Percentiles rank a stretch among this genome's conserved stretches.
Evolutionary conservation across 2,113 vertebrate genomes (phyloP).

Genomic region (Castor canadensis): DNA sequence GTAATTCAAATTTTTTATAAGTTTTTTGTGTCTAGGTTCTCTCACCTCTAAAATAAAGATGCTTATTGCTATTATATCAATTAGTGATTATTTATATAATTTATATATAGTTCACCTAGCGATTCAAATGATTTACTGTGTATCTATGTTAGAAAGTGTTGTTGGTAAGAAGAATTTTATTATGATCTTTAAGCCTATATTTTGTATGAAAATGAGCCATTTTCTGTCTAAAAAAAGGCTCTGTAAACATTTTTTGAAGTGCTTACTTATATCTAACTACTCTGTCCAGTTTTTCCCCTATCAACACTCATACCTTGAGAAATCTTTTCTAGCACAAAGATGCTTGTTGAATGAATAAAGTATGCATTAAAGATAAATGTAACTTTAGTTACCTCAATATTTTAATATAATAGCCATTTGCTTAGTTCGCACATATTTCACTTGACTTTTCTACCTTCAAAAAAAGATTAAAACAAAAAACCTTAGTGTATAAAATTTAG

Average conservation of each 20-base stretch:
- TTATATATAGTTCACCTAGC: neutral
- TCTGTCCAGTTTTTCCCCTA: neutral
- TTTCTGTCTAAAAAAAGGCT: neutral
- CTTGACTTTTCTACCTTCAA: neutral
- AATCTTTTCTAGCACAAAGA: neutral
- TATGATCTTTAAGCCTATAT: no score
- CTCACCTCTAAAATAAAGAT: slow-evolving; percentile 16
- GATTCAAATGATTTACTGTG: neutral
- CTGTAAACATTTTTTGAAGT: neutral
- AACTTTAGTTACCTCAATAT: neutral
- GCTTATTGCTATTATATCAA: neutral
- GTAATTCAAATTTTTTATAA: neutral
- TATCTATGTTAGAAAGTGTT: neutral
- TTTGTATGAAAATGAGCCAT: no score
- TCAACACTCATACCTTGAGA: neutral
- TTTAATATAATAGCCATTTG: neutral
- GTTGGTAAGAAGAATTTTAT: neutral
- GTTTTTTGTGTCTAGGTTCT: neutral
- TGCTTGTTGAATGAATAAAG: neutral
- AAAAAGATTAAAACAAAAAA: neutral
- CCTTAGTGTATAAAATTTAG: neutral
- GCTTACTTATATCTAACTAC: neutral
- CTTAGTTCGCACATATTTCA: neutral
- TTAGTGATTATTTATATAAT: neutral
- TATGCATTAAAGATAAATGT: neutral